These are phyloP conservation scores for Porites rus DNA, from an alignment of 92 coral and sea anemone species.

Conservation along the genomic window DNA sequence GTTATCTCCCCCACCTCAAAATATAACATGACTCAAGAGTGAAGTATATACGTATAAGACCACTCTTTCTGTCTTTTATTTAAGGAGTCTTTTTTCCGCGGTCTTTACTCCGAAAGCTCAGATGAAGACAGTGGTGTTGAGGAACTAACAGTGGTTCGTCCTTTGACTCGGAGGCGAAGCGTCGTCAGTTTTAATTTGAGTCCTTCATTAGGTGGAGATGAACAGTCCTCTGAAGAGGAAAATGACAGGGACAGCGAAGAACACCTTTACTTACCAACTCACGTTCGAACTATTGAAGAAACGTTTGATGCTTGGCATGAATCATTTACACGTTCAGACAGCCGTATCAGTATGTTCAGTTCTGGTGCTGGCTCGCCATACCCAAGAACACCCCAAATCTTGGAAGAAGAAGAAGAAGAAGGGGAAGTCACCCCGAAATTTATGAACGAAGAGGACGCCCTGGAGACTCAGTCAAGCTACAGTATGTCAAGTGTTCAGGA, in stretches of 20 bases:
- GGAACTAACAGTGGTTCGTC: background rate
- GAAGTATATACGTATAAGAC: too few species aligned
- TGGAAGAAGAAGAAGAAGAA: constrained; percentile 14
- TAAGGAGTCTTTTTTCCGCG: constrained; percentile 55
- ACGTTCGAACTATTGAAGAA: constrained; percentile 81
- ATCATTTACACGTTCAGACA: constrained; percentile 66
- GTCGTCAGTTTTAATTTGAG: constrained; percentile 77
- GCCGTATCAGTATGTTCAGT: constrained; percentile 52
- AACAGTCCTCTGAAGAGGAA: constrained; percentile 38
- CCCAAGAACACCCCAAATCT: constrained; percentile 38
- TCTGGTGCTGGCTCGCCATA: constrained; percentile 41
- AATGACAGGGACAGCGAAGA: constrained; percentile 45
- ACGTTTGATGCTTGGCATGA: constrained; percentile 86
- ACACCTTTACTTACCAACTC: constrained; percentile 62
- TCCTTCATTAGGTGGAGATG: constrained; percentile 19
- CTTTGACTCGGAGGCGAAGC: constrained; percentile 55
- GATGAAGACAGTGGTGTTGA: constrained; percentile 43
- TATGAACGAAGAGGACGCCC: constrained; percentile 19
- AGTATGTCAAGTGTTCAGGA: constrained; percentile 40
- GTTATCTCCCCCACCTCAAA: too few species aligned
- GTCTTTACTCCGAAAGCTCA: constrained; percentile 23
- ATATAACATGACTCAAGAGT: too few species aligned
- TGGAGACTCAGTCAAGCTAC: constrained; percentile 34
- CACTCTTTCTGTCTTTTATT: background rate
- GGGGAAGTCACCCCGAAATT: constrained; percentile 32